These are phyloP conservation scores for Augiades crinisus DNA, from an alignment of 2,888 invertebrate genomes.

Conservation along the genomic window DNA sequence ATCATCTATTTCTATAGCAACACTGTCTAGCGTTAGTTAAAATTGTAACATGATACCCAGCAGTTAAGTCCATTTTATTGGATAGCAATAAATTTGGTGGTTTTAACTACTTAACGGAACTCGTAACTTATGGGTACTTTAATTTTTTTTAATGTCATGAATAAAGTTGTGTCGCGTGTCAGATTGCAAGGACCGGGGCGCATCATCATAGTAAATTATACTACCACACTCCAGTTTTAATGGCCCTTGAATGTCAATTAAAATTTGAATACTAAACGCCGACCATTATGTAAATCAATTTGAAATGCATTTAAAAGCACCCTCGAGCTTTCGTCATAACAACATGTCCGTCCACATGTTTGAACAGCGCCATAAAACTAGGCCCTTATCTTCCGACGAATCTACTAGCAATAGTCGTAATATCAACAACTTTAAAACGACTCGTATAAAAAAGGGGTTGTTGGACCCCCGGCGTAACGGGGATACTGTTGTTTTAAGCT, in stretches of 20 bases:
- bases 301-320: conserved; percentile 6
- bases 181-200: neutral
- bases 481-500: conserved; percentile 10
- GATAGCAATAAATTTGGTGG: too few relatives aligned
- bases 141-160: too few relatives aligned
- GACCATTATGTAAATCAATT: conserved; percentile 14
- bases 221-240: neutral
- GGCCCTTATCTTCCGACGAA: conserved; percentile 15
- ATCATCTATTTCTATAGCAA: too few relatives aligned
- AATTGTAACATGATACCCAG: too few relatives aligned
- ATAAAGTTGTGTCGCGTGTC: neutral
- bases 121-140: too few relatives aligned
- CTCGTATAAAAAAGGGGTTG: conserved; percentile 26
- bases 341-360: conserved; percentile 15
- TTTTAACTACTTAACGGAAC: too few relatives aligned
- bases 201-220: neutral
- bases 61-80: too few relatives aligned
- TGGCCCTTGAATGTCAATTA: neutral
- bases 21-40: too few relatives aligned
- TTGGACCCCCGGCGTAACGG: conserved; percentile 8
- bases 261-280: neutral
- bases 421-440: conserved; percentile 31
- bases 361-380: conserved; percentile 17
- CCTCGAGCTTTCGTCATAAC: conserved; percentile 4
- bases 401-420: conserved; percentile 25